Conservation (phyloP, 2,888 invertebrate genomes). For the Troilus luridus region DNA sequence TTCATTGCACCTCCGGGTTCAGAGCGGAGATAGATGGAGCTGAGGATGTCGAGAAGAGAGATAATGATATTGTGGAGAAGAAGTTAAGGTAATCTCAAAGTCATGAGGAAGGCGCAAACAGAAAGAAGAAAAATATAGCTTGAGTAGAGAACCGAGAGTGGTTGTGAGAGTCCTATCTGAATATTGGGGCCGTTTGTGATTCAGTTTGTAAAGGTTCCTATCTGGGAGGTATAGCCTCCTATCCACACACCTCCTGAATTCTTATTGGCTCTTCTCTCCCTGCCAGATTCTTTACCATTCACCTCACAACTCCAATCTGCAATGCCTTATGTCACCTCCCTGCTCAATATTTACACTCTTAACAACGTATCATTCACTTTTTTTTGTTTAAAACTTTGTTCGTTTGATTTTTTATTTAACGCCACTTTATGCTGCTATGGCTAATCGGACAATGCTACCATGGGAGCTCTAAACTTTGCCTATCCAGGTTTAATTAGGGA, state of each 20-base stretch:
- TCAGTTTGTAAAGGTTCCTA: slow-evolving; percentile 48
- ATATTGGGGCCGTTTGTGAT: slow-evolving; percentile 42
- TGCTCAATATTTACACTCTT: neutral
- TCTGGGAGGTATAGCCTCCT: slow-evolving; percentile 36
- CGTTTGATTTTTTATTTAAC: too few relatives aligned
- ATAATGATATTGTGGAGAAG: slow-evolving; percentile 8
- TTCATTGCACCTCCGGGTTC: neutral
- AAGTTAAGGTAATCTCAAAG: slow-evolving; percentile 48
- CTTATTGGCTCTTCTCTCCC: slow-evolving; percentile 23
- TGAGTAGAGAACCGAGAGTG: neutral
- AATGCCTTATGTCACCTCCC: neutral
- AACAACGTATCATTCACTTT: neutral
- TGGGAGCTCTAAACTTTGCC: too few relatives aligned
- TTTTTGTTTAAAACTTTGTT: neutral
- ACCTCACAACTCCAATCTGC: slow-evolving; percentile 3
- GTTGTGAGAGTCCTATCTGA: slow-evolving; percentile 27
- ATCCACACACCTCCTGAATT: slow-evolving; percentile 45
- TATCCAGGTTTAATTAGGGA: too few relatives aligned
- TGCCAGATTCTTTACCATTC: slow-evolving; percentile 31
- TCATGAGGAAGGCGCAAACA: slow-evolving; percentile 31
- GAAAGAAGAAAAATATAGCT: slow-evolving; percentile 43
- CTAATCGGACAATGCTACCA: too few relatives aligned
- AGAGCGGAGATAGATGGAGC: neutral
- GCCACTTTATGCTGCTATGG: too few relatives aligned
- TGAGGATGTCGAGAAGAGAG: neutral